Conservation (phyloP, 2,888 invertebrate species). For the Drosophila setosimentum region DNA sequence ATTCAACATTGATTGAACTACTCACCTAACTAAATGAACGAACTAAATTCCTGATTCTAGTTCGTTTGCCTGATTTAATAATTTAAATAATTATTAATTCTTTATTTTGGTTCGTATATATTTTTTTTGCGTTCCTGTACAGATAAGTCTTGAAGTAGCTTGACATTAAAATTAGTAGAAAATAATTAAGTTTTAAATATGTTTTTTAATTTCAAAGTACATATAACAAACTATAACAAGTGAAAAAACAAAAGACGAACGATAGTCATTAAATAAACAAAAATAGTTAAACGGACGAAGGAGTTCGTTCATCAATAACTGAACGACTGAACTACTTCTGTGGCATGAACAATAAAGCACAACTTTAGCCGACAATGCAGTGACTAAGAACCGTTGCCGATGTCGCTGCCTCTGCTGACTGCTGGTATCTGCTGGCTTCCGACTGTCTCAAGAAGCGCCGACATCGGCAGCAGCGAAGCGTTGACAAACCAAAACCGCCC, state of each 20-base stretch:
- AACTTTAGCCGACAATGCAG: constrained; percentile 4
- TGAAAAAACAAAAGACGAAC: background rate
- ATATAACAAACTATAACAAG: background rate
- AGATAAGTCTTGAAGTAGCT: background rate
- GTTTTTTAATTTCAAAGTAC: background rate
- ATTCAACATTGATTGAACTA: background rate
- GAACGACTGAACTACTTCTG: background rate
- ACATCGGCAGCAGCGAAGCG: constrained; percentile 71
- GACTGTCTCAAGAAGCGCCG: constrained; percentile 41
- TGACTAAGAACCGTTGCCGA: constrained; percentile 3
- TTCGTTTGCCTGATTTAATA: background rate
- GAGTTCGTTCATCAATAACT: background rate
- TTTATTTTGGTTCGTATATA: background rate
- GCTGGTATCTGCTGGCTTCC: constrained; percentile 1
- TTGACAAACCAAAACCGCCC: constrained; percentile 62
- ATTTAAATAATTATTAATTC: background rate
- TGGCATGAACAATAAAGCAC: background rate
- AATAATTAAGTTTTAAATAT: background rate
- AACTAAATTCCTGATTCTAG: background rate
- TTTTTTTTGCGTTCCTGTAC: background rate
- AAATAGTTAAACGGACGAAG: background rate
- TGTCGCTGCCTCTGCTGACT: constrained; percentile 2
- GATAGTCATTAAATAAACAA: background rate
- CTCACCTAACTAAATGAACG: background rate
- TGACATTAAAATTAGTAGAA: background rate